These are phyloP conservation scores for Zaprionus bogoriensis DNA, from an alignment of 2,888 invertebrate species.

Conservation along the genomic window DNA sequence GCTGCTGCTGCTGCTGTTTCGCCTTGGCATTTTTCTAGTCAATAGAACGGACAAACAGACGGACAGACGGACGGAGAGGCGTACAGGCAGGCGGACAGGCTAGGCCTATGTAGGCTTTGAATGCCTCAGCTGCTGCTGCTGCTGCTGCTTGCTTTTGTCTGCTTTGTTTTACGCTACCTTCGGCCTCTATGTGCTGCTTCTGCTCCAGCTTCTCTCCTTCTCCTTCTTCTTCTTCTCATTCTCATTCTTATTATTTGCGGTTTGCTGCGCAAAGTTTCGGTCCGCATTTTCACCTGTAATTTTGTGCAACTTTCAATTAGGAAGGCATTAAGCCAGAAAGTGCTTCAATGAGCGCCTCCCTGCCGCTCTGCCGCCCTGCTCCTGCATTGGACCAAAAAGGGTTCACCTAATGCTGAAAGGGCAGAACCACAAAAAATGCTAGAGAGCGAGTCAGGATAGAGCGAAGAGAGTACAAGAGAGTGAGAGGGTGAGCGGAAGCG, in stretches of 20 bases:
- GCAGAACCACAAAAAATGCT: slow-evolving; percentile 29
- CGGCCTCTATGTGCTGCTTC: background rate
- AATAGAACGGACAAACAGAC: slow-evolving; percentile 46
- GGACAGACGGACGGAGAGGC: slow-evolving; percentile 9
- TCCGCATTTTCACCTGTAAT: slow-evolving; percentile 44
- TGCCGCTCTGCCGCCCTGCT: background rate
- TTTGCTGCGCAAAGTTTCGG: slow-evolving; percentile 44
- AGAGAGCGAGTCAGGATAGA: background rate
- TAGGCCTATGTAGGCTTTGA: background rate
- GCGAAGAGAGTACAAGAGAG: background rate
- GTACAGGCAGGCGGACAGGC: background rate
- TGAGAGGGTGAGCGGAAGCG: background rate
- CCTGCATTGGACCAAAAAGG: background rate
- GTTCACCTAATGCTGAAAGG: slow-evolving; percentile 27
- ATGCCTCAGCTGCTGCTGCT: background rate
- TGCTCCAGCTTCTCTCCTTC: slow-evolving; percentile 28
- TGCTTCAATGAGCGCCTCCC: slow-evolving; percentile 52
- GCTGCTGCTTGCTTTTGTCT: slow-evolving; percentile 11
- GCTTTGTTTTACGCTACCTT: slow-evolving; percentile 22
- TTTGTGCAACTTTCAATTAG: slow-evolving; percentile 74
- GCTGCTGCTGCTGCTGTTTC: slow-evolving; percentile 12
- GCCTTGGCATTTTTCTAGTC: slow-evolving; percentile 62
- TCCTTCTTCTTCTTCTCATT: slow-evolving; percentile 29
- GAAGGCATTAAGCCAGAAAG: slow-evolving; percentile 77
- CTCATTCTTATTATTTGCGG: slow-evolving; percentile 67